Base-by-base conservation (phyloP, 2,888 invertebrate species). In the Hemaris fuciformis region DNA sequence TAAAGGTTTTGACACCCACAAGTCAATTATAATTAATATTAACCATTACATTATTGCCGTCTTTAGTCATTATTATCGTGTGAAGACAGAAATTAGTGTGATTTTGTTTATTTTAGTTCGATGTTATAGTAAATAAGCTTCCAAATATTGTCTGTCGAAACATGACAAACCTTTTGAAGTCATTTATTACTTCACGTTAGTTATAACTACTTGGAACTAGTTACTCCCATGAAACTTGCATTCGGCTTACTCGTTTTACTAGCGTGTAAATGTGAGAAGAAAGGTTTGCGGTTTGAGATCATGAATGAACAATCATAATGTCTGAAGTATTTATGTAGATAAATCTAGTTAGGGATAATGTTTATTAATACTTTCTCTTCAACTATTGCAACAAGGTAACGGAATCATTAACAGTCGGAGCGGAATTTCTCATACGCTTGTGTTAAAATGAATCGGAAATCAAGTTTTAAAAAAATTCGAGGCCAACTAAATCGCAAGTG, bases 401-500 rank as follows among this genome's bases (percentile, higher is more conserved):
- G 3, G 53, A 53, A 25, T n/a, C 13, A 23, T 5, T 53, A 25
- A 53, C 10, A 25, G 27, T 25, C 34, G 31, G 31, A 41, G 22
- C 61, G 22, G 8, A 31, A 25, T 20, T 18, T 57, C 18, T 62
- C 62, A 62, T 70, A 71, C 67, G 67, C 63, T 67, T 69, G 59
- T 65, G 66, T 72, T 73, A 75, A 76, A 72, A 74, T 73, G 66
- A 77, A 83, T 75, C 75, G 83, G 84, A 84, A 84, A 83, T 83
- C n/a, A n/a, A n/a, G n/a, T n/a, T n/a, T 69, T 73, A 76, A 72
- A 72, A 72, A 66, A 77, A 76, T 83, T 83, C 79, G 87, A 86
- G 86, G 87, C 79, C 85, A 74, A 75, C 77, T 75, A 78, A 77
- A 81, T 84, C 76, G 82, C 83, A 84, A 83, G 80, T 81, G 79